A percentile compares a stretch with the other conserved stretches of the same genome.
These are phyloP conservation scores for Heliothis virescens DNA, from an alignment of 1,140 invertebrate species.

Conservation along the genomic window DNA sequence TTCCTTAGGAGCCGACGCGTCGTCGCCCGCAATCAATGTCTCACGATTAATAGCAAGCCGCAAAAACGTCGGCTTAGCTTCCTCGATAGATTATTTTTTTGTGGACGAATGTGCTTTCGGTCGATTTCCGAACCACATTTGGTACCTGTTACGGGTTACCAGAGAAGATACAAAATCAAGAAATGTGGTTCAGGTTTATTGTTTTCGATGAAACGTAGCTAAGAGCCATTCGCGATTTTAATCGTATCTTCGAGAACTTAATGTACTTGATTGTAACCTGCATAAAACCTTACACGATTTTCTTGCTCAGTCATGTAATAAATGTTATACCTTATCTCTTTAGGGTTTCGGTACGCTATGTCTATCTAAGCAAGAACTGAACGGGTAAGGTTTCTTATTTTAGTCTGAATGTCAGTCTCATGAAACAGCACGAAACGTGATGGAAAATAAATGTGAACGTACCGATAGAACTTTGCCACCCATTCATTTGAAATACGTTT, in stretches of 20 bases:
- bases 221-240: too few relatives aligned
- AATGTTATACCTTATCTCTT: too few relatives aligned
- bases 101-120: slow-evolving; percentile 36
- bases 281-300: not conserved
- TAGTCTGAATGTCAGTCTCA: not conserved
- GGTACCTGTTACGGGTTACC: not conserved
- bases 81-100: slow-evolving; percentile 51
- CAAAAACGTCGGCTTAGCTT: slow-evolving; percentile 50
- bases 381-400: too few relatives aligned
- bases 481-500: slow-evolving; percentile 34
- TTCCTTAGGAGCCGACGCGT: slow-evolving; percentile 45
- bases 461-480: not conserved
- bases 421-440: slow-evolving; percentile 14
- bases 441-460: slow-evolving; percentile 21
- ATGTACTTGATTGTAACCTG: too few relatives aligned
- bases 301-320: not conserved
- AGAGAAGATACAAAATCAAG: not conserved
- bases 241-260: too few relatives aligned
- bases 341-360: too few relatives aligned
- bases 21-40: slow-evolving; percentile 49
- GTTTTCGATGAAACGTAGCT: too few relatives aligned
- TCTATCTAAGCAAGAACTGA: too few relatives aligned
- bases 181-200: not conserved
- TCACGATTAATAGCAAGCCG: slow-evolving; percentile 48
- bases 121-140: slow-evolving; percentile 19